phyloP scores from a whole-genome alignment of 2,113 vertebrate genomes.

The Stercorarius parasiticus region DNA sequence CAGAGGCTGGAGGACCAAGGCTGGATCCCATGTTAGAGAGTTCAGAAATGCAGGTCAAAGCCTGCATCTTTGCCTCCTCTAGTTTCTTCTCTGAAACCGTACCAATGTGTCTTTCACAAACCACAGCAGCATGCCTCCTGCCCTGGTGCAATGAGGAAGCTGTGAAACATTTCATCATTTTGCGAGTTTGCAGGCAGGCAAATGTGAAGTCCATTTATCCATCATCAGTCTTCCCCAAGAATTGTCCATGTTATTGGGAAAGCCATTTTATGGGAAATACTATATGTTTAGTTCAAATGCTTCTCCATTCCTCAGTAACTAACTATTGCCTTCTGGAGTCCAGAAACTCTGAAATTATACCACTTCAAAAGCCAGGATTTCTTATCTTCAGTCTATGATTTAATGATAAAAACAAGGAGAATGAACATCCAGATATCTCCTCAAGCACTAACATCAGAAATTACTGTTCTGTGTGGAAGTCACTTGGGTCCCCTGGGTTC shows the following conservation, averaged over 20 bases:
- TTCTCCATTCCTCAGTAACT: not conserved
- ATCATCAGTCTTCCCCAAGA: not conserved
- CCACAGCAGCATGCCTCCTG: not conserved
- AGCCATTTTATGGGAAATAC: not conserved
- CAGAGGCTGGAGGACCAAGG: not conserved
- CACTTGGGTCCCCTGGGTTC: not conserved
- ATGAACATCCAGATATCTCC: not conserved
- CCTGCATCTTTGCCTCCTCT: not conserved
- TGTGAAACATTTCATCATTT: not conserved
- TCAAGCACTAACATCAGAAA: not conserved
- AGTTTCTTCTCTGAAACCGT: not conserved
- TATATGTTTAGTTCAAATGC: not conserved
- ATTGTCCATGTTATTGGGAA: not conserved
- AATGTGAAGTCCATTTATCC: not conserved
- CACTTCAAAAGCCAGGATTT: not conserved
- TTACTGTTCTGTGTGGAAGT: not conserved
- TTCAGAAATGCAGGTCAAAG: not conserved
- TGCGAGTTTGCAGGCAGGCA: not conserved
- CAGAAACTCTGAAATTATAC: not conserved
- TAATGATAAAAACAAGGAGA: not conserved
- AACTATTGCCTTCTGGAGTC: not conserved
- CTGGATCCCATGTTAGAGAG: not conserved
- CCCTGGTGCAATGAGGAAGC: rapidly evolving
- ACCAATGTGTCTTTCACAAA: not conserved
- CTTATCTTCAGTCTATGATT: not conserved